Evolutionary conservation across 2,888 invertebrate species (phyloP), one percentile per base, ranked within the genome.

Genomic region (Scrobipalpa atriplicella): DNA sequence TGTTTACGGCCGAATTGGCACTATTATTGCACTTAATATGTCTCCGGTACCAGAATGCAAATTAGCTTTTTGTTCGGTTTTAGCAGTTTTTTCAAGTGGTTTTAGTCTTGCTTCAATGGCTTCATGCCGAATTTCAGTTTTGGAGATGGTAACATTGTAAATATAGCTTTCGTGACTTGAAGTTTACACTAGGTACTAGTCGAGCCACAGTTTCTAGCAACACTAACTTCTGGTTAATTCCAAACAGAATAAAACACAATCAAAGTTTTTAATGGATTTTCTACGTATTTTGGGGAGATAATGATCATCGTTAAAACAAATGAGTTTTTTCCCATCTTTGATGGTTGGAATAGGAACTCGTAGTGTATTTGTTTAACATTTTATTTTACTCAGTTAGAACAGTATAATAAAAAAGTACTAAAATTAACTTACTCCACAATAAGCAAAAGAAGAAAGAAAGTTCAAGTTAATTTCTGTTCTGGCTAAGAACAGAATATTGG

Each of bases 161-260:
- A 47, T 47, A 47, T 16, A 47, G 47, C 47, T 47, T 47, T 47
- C 47, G 47, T 47, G 47, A 47, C 47, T 47, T n/a, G n/a, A 47
- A 47, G 47, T 47, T 47, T 47, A 47, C 47, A 47, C 47, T 47
- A 47, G 47, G n/a, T n/a, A 47, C 47, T 47, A 47, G 47, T 47
- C 16, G 47, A 47, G 47, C 47, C 16, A 47, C 47, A 47, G 16
- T 47, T 47, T 47, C 47, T 47, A 47, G 47, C 47, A 47, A 47
- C 47, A 47, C 47, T 47, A 47, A 47, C n/a, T 47, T n/a, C 47
- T 47, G 47, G 47, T 47, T 47, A 47, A 47, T 47, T 47, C 47
- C 47, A 47, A 47, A 47, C 47, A 47, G 47, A 47, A 47, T 47
- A 47, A 47, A 47, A 47, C 47, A 16, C 47, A 47, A 47, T 47